Evolutionary conservation across 37 sponge, comb jelly and placozoan genomes (phyloP), one percentile per base, ranked within the genome.

Genomic region (Mnemiopsis leidyi): DNA sequence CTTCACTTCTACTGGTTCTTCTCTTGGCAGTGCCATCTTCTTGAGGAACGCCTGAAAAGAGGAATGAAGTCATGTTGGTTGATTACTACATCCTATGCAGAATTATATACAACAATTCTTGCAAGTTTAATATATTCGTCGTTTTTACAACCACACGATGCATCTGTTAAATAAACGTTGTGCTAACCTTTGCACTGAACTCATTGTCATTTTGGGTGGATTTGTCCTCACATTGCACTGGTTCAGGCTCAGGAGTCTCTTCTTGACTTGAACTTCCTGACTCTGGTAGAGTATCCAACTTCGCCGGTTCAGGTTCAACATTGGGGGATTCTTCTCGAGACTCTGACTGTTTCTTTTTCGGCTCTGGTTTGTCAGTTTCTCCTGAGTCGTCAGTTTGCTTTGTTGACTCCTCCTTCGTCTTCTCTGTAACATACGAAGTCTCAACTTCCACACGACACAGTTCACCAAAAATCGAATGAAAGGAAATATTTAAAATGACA

Each of bases 21-120:
- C 79, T 34, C 32, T 77, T 32, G 79, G 79, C 18, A 31, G 35
- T 9, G 35, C 33, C 79, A 77, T 32, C 32, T 34, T 77, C 32
- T 77, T 77, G 18, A 77, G 36, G 79, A 77, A 77, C 0, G 79
- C 1, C 79, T 77, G 79, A 77, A 77, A 34, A 71, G n/a, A n/a
- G n/a, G n/a, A n/a, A n/a, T n/a, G n/a, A n/a, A n/a, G n/a, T n/a
- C n/a, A n/a, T n/a, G n/a, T n/a, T n/a, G n/a, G n/a, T n/a, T n/a
- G n/a, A n/a, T n/a, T n/a, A n/a, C n/a, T n/a, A n/a, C n/a, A n/a
- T n/a, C n/a, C n/a, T n/a, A n/a, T n/a, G n/a, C n/a, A n/a, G n/a
- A n/a, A n/a, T n/a, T n/a, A n/a, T n/a, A n/a, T n/a, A n/a, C n/a
- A n/a, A n/a, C n/a, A n/a, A n/a, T n/a, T n/a, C n/a, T n/a, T n/a